phyloP scores from a whole-genome alignment of 2,888 invertebrate genomes.

The Rugalucina vietnamica region DNA sequence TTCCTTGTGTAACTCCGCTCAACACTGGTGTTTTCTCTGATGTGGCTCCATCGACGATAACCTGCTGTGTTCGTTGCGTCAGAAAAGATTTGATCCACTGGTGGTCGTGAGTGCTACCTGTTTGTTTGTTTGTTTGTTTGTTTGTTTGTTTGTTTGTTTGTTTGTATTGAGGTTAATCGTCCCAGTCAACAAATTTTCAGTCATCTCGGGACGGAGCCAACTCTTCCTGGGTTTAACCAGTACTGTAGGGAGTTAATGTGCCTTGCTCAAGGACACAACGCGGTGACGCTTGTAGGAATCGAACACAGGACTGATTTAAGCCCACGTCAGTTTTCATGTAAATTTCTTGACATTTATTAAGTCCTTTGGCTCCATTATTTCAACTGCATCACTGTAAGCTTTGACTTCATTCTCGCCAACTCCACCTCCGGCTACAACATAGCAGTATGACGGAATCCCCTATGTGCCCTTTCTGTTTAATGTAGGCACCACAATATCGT shows the following conservation, averaged over 20 bases:
- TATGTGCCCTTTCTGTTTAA: slow-evolving; percentile 56
- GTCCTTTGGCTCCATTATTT: slow-evolving; percentile 56
- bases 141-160: too few species aligned
- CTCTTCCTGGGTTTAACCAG: too few species aligned
- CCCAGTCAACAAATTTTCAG: too few species aligned
- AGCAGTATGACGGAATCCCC: slow-evolving; percentile 58
- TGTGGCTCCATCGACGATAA: neutral
- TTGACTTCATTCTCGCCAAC: slow-evolving; percentile 53
- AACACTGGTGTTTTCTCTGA: neutral
- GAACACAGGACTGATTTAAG: too few species aligned
- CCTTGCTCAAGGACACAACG: too few species aligned
- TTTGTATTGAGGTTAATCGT: too few species aligned
- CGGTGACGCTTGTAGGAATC: too few species aligned
- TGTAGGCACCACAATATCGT: slow-evolving; percentile 63
- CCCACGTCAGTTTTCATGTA: too few species aligned
- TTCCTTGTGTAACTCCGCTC: neutral
- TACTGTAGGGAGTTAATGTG: too few species aligned
- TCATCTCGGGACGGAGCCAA: too few species aligned
- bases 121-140: too few species aligned
- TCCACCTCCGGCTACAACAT: slow-evolving; percentile 45
- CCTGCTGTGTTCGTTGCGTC: neutral
- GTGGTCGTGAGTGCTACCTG: too few species aligned
- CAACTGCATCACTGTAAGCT: slow-evolving; percentile 53
- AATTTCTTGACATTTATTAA: slow-evolving; percentile 43
- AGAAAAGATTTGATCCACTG: neutral